Conservation (phyloP, 2,113 vertebrate genomes). For the Gadus chalcogrammus region DNA sequence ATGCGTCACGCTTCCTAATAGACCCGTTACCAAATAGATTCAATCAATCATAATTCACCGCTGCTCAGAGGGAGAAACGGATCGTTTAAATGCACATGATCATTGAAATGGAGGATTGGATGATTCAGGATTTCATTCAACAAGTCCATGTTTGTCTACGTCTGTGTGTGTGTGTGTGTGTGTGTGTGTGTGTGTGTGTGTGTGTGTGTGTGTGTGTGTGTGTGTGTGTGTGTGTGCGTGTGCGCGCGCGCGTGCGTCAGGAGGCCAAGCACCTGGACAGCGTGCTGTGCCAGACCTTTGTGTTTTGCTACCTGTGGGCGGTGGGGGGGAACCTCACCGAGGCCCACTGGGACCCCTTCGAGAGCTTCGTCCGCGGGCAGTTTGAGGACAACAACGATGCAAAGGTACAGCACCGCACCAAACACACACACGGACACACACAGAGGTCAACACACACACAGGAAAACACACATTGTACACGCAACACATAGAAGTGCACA, state of each 20-base stretch:
- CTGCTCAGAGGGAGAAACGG: background rate
- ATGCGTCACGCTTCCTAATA: no score
- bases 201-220: background rate
- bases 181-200: background rate
- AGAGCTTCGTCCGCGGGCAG: conserved; percentile 75
- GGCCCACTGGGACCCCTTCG: conserved; percentile 74
- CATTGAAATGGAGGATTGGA: background rate
- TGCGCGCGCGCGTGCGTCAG: no score
- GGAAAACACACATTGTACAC: background rate
- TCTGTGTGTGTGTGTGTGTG: no score
- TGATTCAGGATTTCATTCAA: background rate
- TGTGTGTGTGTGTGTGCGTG: no score
- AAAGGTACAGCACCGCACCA: conserved; percentile 65
- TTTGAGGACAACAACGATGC: conserved; percentile 74
- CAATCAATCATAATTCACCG: no score
- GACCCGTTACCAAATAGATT: no score
- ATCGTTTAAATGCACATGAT: background rate
- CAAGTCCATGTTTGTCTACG: background rate
- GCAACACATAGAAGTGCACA: no score
- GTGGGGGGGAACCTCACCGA: conserved; percentile 77
- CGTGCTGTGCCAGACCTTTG: conserved; percentile 78
- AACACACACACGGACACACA: background rate
- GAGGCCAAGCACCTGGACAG: conserved; percentile 65
- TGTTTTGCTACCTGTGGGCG: conserved; percentile 82
- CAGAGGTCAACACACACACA: background rate